Evolutionary conservation across 2,888 invertebrate species (phyloP).

Genomic region (Orchesella flavescens): DNA sequence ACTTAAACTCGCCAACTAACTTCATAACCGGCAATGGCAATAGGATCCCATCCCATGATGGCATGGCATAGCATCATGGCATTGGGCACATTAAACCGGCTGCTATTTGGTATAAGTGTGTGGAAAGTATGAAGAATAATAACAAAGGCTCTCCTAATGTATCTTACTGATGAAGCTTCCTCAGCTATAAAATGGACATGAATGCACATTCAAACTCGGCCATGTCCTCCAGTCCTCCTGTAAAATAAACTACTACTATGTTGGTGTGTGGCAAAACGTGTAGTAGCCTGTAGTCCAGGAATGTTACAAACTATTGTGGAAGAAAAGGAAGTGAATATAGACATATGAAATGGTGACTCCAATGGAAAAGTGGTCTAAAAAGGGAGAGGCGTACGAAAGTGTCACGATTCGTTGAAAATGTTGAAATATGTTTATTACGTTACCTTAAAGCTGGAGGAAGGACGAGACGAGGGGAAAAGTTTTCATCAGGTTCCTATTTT

Average conservation of each 20-base stretch:
- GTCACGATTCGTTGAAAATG: slow-evolving; percentile 54
- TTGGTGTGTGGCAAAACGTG: not conserved
- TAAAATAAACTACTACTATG: not conserved
- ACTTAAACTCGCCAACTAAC: slow-evolving; percentile 42
- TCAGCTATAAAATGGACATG: slow-evolving; percentile 15
- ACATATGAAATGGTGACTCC: not conserved
- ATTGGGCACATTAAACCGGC: too few species aligned
- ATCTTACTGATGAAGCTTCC: slow-evolving; percentile 5
- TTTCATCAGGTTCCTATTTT: slow-evolving; percentile 16
- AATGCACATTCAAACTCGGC: slow-evolving; percentile 16
- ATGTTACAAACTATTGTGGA: not conserved
- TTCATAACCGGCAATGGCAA: slow-evolving; percentile 39
- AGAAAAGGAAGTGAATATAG: too few species aligned
- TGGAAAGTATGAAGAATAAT: not conserved
- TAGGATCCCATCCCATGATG: not conserved
- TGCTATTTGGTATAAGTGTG: too few species aligned
- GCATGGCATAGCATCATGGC: too few species aligned
- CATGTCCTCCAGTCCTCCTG: not conserved
- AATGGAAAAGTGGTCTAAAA: not conserved
- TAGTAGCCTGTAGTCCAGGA: not conserved
- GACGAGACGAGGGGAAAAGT: slow-evolving; percentile 26
- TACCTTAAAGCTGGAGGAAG: slow-evolving; percentile 49
- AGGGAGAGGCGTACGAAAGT: slow-evolving; percentile 38
- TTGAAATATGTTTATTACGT: slow-evolving; percentile 57
- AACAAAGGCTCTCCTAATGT: slow-evolving; percentile 3